These are phyloP conservation scores for Oreochromis tanganicae DNA, from an alignment of 2,113 vertebrate species.

Conservation along the genomic window DNA sequence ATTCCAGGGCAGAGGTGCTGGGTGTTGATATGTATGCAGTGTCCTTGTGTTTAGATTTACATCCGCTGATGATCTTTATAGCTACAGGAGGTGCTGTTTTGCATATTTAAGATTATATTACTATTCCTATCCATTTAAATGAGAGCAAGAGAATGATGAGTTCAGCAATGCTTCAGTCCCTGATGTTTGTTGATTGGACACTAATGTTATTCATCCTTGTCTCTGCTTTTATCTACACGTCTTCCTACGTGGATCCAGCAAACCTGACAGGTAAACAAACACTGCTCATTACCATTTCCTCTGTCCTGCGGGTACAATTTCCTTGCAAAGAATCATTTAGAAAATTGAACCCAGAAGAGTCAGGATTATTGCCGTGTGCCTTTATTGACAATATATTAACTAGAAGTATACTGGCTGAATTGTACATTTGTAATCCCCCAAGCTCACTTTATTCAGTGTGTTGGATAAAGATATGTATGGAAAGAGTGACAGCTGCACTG, in stretches of 20 bases:
- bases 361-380: not conserved
- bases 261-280: constrained; percentile 94
- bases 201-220: constrained; percentile 60
- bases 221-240: constrained; percentile 56
- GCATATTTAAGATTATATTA: not conserved
- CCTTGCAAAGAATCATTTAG: not conserved
- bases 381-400: constrained; percentile 4
- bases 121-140: not conserved
- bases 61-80: not conserved
- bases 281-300: constrained; percentile 26
- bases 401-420: not conserved
- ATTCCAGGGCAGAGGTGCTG: not conserved
- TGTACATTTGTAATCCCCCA: not conserved
- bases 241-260: constrained; percentile 81
- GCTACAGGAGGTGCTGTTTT: not conserved
- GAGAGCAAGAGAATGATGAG: not conserved
- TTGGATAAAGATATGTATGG: not conserved
- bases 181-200: constrained; percentile 28
- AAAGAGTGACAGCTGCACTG: not conserved
- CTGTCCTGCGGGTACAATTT: constrained; percentile 9
- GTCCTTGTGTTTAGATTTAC: constrained; percentile 1
- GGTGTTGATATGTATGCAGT: not conserved
- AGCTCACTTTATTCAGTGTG: not conserved
- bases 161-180: constrained; percentile 7
- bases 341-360: constrained; percentile 28